Conservation (phyloP, 2,113 vertebrate genomes). For the Ophiodon elongatus region DNA sequence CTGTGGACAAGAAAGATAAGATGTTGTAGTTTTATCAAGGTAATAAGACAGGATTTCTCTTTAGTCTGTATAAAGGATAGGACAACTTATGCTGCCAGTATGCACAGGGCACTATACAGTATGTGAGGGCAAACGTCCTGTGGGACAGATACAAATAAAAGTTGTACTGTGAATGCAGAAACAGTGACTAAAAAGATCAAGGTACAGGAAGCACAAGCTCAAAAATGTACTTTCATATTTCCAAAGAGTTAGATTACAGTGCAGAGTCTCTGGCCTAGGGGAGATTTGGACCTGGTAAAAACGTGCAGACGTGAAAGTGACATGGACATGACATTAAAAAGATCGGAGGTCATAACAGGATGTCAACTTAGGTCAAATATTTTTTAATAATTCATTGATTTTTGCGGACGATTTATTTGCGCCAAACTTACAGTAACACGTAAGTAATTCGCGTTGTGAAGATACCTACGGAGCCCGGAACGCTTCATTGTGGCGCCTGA, state of each 20-base stretch:
- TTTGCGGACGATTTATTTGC: not conserved
- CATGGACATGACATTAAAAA: not conserved
- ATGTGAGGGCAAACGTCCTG: not conserved
- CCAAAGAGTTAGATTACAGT: not conserved
- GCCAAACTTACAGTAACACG: not conserved
- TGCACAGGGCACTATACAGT: not conserved
- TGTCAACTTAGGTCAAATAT: not conserved
- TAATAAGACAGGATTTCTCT: not conserved
- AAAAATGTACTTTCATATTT: not conserved
- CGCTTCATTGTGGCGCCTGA: not conserved
- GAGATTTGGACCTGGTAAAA: not conserved
- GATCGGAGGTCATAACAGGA: too few species aligned
- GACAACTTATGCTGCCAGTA: not conserved
- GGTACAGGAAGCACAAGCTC: not conserved
- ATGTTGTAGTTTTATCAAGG: not conserved
- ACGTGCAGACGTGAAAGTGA: not conserved
- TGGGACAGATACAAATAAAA: not conserved
- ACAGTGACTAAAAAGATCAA: not conserved
- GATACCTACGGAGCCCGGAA: slow-evolving; percentile 50
- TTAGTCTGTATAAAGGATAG: not conserved
- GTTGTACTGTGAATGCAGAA: not conserved
- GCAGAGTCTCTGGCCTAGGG: not conserved
- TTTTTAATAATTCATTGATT: not conserved
- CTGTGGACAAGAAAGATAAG: not conserved
- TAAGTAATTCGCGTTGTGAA: not conserved